Percentiles rank a stretch among this genome's conserved stretches.
Evolutionary conservation across 2,888 invertebrate species (phyloP).

Genomic region (Thalpophila matura): DNA sequence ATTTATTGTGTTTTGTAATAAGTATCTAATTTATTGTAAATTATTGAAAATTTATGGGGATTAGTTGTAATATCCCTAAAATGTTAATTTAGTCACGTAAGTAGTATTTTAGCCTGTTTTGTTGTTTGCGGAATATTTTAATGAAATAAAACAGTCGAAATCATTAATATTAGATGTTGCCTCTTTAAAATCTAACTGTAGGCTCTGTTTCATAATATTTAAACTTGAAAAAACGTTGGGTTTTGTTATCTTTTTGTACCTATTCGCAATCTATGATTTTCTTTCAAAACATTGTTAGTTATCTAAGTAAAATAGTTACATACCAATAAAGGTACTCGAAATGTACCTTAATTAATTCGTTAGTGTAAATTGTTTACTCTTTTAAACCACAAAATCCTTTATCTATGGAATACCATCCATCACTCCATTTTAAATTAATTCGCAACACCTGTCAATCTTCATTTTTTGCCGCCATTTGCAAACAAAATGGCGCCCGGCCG

Average conservation of each 20-base stretch:
- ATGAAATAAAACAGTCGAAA: conserved; percentile 6
- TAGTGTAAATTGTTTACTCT: no score
- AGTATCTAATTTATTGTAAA: conserved; percentile 11
- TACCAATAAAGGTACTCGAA: no score
- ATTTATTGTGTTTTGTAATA: background rate
- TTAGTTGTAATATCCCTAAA: conserved; percentile 16
- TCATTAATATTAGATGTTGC: background rate
- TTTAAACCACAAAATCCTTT: no score
- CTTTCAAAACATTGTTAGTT: no score
- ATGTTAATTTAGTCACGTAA: conserved; percentile 47
- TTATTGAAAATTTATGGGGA: conserved; percentile 21
- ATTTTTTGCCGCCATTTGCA: conserved; percentile 23
- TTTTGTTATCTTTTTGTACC: no score
- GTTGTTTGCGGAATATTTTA: conserved; percentile 21
- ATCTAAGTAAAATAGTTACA: no score
- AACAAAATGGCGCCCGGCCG: conserved; percentile 36
- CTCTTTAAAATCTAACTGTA: conserved; percentile 1
- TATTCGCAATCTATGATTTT: no score
- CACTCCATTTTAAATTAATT: background rate
- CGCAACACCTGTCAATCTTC: background rate
- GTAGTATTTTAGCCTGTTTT: conserved; percentile 20
- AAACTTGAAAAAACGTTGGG: no score
- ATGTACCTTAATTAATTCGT: no score
- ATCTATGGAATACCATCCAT: no score
- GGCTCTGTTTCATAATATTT: no score